These are phyloP conservation scores for Epinephelus malabaricus DNA, from an alignment of 2,797 vertebrate genomes.

Conservation along the genomic window DNA sequence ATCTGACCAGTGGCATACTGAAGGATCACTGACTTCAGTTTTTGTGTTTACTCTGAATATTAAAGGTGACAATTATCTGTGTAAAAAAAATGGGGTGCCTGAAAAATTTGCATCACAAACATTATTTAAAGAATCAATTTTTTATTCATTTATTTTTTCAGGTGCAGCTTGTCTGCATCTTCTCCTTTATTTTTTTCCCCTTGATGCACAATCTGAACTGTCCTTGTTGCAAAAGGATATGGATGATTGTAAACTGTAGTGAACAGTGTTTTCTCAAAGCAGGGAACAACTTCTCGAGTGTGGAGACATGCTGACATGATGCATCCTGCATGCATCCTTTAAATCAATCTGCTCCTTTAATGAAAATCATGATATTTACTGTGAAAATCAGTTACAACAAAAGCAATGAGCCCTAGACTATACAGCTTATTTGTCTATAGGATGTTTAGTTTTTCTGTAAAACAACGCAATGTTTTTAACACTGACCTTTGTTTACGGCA, in stretches of 20 bases:
- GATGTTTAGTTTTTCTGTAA: background rate
- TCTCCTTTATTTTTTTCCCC: background rate
- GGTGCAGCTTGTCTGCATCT: background rate
- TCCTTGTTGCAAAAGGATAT: background rate
- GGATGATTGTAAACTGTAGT: background rate
- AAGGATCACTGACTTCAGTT: background rate
- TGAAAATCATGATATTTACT: background rate
- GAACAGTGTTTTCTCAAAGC: background rate
- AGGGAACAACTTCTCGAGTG: too few species aligned
- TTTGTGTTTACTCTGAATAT: background rate
- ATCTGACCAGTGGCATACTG: background rate
- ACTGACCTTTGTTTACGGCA: conserved; percentile 95
- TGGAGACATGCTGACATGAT: too few species aligned
- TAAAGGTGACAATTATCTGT: background rate
- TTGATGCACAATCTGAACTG: background rate
- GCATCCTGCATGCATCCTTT: background rate
- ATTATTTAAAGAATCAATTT: background rate
- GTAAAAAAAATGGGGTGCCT: background rate
- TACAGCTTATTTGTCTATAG: background rate
- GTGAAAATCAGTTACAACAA: background rate
- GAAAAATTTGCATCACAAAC: background rate
- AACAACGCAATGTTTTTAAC: background rate
- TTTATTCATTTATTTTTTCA: background rate
- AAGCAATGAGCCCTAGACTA: background rate
- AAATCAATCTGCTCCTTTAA: background rate